Percentiles rank a stretch among this genome's conserved stretches.
phyloP scores from a whole-genome alignment of 2,888 invertebrate species.

The Trachelus troglodyta region DNA sequence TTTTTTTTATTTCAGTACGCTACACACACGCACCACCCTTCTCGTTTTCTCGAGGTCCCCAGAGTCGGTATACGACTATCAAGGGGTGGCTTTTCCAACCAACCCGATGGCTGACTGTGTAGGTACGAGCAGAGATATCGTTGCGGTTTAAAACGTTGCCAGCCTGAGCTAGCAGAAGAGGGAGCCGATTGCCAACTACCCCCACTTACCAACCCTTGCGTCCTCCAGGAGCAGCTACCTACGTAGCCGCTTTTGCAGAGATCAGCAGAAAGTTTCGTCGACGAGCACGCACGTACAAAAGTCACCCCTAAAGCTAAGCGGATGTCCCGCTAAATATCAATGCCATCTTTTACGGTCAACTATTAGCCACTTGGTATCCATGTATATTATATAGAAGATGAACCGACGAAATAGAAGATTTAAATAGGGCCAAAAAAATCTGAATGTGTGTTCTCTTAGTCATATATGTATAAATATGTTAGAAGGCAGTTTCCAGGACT shows the following conservation, averaged over 20 bases:
- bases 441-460: not conserved
- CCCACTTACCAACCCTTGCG: constrained; percentile 15
- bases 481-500: too few relatives aligned
- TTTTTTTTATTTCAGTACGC: not conserved
- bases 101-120: constrained; percentile 30
- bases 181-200: constrained; percentile 18
- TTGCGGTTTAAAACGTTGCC: constrained; percentile 64
- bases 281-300: constrained; percentile 24
- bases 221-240: constrained; percentile 40
- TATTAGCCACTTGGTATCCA: not conserved
- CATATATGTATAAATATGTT: not conserved
- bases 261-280: constrained; percentile 59
- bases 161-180: constrained; percentile 1
- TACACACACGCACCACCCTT: constrained; percentile 32
- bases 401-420: not conserved
- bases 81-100: not conserved
- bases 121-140: constrained; percentile 57
- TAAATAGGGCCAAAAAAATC: not conserved
- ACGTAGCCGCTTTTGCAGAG: constrained; percentile 57
- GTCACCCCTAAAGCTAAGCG: not conserved
- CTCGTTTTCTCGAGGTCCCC: constrained; percentile 45
- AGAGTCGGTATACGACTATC: constrained; percentile 27
- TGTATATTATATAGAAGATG: not conserved
- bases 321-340: not conserved
- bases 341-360: not conserved